Conservation (phyloP, 1,140 invertebrate genomes). For the Ceratitis capitata region DNA sequence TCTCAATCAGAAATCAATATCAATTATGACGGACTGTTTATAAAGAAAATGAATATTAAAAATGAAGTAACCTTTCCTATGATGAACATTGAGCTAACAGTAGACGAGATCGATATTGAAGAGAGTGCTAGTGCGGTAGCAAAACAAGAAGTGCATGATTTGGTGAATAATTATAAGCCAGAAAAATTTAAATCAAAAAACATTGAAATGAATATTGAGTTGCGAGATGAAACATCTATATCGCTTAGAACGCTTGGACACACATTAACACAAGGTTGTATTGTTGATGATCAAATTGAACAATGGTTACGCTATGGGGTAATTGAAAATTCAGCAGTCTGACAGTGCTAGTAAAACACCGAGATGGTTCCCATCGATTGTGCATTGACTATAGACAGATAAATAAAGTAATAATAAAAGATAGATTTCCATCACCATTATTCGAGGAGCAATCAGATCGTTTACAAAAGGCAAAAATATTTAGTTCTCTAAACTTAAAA, state of each 20-base stretch:
- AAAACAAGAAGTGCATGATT: neutral
- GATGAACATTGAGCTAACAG: neutral
- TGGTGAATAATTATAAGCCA: neutral
- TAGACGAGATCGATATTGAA: neutral
- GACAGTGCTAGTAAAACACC: no score
- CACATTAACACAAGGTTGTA: conserved; percentile 20
- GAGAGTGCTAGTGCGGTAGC: neutral
- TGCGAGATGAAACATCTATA: conserved; percentile 34
- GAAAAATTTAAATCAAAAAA: neutral
- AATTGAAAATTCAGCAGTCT: conserved; percentile 43
- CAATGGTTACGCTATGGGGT: conserved; percentile 50
- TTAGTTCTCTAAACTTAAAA: no score
- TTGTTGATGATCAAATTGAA: conserved; percentile 44
- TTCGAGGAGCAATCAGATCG: neutral
- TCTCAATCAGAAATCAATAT: neutral
- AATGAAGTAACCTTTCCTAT: neutral
- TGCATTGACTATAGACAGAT: no score
- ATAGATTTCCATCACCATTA: neutral
- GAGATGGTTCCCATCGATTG: no score
- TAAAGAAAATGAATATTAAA: neutral
- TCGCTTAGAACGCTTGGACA: conserved; percentile 4
- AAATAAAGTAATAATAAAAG: conserved; percentile 13
- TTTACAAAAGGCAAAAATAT: conserved; percentile 61
- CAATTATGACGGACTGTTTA: neutral
- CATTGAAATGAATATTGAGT: conserved; percentile 35